Evolutionary conservation across 2,888 invertebrate species (phyloP), one percentile per base, ranked within the genome.

Genomic region (Yponomeuta evonymella): DNA sequence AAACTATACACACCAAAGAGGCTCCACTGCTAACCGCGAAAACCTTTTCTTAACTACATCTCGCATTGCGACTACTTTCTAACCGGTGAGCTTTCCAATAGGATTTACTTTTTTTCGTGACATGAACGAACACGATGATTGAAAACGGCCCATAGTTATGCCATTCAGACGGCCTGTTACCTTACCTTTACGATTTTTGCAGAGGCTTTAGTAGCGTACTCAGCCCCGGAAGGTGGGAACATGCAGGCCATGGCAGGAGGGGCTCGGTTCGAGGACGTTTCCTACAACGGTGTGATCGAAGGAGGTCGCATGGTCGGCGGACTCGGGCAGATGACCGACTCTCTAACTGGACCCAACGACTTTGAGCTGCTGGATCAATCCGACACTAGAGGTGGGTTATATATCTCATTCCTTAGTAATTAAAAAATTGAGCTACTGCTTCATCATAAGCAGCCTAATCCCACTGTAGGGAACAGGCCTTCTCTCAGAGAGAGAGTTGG

Each of bases 251-350:
- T 94, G 83, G 93, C 94, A 23, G 95, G 96, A 75, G 94, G 94
- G 15, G 93, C 93, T 30, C 94, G 95, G 76, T 93, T 97, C 62
- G 94, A 95, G 76, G 97, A 98, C 82, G 93, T 95, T 73, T 95
- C 96, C 68, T 98, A 97, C 84, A 97, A 98, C 79, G 97, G 97
- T 1, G 84, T 89, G 67, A 79, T 93, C 48, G 93, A 93, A 64
- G 93, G 93, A 1, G 90, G 90, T 10, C 84, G 88, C 70, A 92
- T 95, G 85, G 85, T 89, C 70, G 94, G 94, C 65, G 97, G 97
- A 4, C 92, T 98, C 10, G 98, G 98, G 23, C 97, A 97, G 84
- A 93, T 98, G 77, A 94, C 95, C 8, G 97, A 97, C 83, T 96
- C 96, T 0, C 87, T 95, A 67, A 89, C 93, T 71, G 96, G 95